phyloP scores from a whole-genome alignment of 2,113 vertebrate species.

The Myotis davidii region DNA sequence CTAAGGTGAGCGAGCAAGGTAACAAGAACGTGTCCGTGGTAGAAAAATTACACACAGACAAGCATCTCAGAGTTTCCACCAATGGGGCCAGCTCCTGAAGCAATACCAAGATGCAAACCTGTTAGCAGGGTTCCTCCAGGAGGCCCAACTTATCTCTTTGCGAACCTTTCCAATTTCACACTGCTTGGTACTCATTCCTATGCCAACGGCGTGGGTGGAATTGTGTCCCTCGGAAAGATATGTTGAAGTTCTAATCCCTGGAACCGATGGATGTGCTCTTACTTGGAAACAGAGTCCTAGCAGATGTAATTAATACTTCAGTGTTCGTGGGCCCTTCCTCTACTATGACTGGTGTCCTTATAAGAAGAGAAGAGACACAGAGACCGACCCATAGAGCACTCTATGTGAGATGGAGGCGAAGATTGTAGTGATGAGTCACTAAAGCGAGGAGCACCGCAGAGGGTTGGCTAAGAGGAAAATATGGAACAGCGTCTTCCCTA shows the following conservation, averaged over 20 bases:
- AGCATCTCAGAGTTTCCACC: too few species aligned
- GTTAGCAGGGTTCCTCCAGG: neutral
- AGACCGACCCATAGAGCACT: neutral
- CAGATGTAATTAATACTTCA: neutral
- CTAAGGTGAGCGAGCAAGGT: neutral
- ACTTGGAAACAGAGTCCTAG: neutral
- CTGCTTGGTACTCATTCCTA: neutral
- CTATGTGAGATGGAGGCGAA: rapidly evolving
- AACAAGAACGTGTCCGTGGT: neutral
- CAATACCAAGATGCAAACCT: neutral
- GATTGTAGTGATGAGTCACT: too few species aligned
- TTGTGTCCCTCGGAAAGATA: neutral
- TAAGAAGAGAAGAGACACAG: neutral
- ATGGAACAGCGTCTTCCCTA: neutral
- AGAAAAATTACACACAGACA: neutral
- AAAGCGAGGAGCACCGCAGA: neutral
- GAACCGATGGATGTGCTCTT: neutral
- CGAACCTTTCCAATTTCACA: neutral
- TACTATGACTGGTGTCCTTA: neutral
- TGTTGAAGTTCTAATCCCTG: neutral
- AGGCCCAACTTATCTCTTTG: neutral
- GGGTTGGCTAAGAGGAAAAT: neutral
- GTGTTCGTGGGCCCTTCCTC: neutral
- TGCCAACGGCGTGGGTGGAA: neutral
- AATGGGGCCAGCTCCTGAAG: rapidly evolving